phyloP scores from a whole-genome alignment of 2,113 vertebrate genomes.

The Rousettus leschenaultii region DNA sequence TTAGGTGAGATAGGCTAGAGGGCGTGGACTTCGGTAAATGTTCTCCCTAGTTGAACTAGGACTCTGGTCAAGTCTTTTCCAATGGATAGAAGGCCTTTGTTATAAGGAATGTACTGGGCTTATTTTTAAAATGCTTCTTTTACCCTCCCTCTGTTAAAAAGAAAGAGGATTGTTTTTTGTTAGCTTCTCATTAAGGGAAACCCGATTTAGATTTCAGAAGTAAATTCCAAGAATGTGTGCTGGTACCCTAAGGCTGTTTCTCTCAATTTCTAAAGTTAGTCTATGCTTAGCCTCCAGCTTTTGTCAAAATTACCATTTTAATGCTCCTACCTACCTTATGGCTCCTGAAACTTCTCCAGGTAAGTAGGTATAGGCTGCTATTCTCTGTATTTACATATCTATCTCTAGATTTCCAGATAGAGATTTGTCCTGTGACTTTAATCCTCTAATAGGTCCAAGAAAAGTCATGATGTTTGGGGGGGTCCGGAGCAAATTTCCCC shows the following conservation, averaged over 20 bases:
- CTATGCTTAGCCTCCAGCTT: background rate
- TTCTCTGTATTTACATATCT: background rate
- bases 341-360: background rate
- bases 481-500: no score
- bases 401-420: background rate
- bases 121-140: background rate
- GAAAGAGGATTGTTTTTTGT: background rate
- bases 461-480: background rate
- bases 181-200: background rate
- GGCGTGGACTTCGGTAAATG: background rate
- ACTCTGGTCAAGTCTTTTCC: background rate
- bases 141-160: background rate
- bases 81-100: background rate
- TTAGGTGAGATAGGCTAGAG: background rate
- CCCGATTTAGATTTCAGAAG: background rate
- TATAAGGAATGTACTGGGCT: background rate
- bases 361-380: background rate
- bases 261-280: background rate
- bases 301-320: background rate
- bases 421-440: background rate
- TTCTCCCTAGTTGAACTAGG: background rate
- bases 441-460: background rate
- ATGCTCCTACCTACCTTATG: background rate
- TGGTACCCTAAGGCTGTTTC: background rate
- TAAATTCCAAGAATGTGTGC: background rate